These are phyloP conservation scores for Drosophila sp. DNA, from an alignment of 1,140 invertebrate genomes.

Conservation along the genomic window DNA sequence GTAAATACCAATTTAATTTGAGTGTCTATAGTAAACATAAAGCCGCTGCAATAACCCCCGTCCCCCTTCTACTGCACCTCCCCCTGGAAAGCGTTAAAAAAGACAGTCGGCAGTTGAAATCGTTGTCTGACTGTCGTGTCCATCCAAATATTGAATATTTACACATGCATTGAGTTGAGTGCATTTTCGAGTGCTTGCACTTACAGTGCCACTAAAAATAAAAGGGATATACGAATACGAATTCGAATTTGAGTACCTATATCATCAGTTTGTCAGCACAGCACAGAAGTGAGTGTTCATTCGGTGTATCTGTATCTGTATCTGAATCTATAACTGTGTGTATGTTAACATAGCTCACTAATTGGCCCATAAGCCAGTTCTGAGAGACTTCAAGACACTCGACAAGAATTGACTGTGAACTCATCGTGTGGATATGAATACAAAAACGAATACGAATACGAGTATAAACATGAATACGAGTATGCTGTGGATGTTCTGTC, in stretches of 20 bases:
- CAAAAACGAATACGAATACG: conserved; percentile 3
- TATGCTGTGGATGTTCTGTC: conserved; percentile 28
- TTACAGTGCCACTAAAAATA: conserved; percentile 15
- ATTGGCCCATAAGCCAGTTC: conserved; percentile 58
- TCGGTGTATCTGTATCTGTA: conserved; percentile 1
- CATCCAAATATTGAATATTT: conserved; percentile 81
- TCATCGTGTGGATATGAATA: conserved; percentile 50
- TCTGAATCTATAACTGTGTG: conserved; percentile 29
- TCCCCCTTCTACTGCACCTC: background rate
- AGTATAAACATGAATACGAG: conserved; percentile 6
- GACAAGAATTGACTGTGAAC: conserved; percentile 23
- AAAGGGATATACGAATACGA: conserved; percentile 14
- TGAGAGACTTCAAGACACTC: conserved; percentile 27
- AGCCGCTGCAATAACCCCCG: conserved; percentile 10
- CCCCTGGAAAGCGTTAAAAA: conserved; percentile 40
- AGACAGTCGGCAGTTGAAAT: conserved; percentile 54
- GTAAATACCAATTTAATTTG: conserved; percentile 84
- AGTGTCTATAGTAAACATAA: conserved; percentile 77
- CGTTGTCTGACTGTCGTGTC: conserved; percentile 36
- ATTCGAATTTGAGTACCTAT: conserved; percentile 19
- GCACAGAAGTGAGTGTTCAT: conserved; percentile 28
- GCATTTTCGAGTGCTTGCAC: conserved; percentile 75
- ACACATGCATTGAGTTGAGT: conserved; percentile 77
- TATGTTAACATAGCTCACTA: conserved; percentile 59
- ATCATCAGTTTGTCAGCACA: conserved; percentile 46